Evolutionary conservation across 1,140 invertebrate genomes (phyloP).

Genomic region (Panagrolaimus sp.): DNA sequence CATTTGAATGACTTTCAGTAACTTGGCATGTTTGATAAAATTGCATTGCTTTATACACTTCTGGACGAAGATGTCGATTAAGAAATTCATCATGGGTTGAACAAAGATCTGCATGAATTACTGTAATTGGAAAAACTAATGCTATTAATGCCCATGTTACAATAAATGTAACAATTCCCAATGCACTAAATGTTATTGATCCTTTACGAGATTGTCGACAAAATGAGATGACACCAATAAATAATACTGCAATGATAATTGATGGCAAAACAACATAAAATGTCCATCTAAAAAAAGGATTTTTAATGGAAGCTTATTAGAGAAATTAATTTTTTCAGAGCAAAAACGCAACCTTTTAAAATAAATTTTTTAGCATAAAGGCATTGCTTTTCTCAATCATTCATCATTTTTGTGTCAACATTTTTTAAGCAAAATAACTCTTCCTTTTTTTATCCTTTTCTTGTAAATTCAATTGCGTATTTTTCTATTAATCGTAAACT

Average conservation of each 20-base stretch:
- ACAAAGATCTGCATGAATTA: constrained; percentile 16
- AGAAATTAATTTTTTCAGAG: too few relatives aligned
- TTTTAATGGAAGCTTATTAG: neutral
- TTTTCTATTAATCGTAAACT: too few relatives aligned
- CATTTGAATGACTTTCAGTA: neutral
- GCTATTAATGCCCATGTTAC: constrained; percentile 41
- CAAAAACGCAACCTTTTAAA: too few relatives aligned
- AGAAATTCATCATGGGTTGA: constrained; percentile 4
- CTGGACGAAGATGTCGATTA: neutral
- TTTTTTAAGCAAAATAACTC: too few relatives aligned
- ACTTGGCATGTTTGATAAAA: constrained; percentile 3
- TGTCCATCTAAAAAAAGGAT: constrained; percentile 34
- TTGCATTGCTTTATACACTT: constrained; percentile 1
- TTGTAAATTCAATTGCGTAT: too few relatives aligned
- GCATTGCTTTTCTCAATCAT: too few relatives aligned
- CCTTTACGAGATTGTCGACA: constrained; percentile 35
- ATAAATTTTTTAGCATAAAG: too few relatives aligned
- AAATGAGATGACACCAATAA: constrained; percentile 39
- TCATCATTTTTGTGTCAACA: too few relatives aligned
- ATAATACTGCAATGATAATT: constrained; percentile 39
- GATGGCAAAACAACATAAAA: constrained; percentile 25
- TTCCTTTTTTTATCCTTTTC: too few relatives aligned
- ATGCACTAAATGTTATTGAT: constrained; percentile 31
- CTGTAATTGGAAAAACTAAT: constrained; percentile 37
- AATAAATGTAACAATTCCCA: constrained; percentile 42